Conservation (phyloP, 2,113 vertebrate species). For the Mobula birostris region DNA sequence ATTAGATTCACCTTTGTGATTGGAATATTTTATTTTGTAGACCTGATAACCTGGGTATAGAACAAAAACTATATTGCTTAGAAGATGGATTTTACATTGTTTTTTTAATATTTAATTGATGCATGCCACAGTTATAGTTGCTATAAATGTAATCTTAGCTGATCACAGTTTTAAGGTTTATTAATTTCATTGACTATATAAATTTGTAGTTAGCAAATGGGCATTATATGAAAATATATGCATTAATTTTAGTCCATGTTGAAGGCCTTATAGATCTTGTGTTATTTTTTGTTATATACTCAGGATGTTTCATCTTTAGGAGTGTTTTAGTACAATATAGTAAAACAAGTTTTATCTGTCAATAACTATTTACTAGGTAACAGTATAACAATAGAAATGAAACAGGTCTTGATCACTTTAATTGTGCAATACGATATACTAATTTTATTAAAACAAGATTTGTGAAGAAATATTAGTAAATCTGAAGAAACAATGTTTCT, state of each 20-base stretch:
- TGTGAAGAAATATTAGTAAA: not conserved
- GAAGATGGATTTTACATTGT: constrained; percentile 1
- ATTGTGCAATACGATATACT: constrained; percentile 29
- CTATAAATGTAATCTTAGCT: not conserved
- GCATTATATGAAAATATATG: not conserved
- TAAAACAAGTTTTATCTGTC: constrained; percentile 16
- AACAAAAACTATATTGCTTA: constrained; percentile 22
- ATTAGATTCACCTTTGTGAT: constrained; percentile 19
- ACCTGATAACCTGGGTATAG: constrained; percentile 1
- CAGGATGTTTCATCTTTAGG: constrained; percentile 20
- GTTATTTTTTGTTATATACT: constrained; percentile 21
- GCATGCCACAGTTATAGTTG: not conserved
- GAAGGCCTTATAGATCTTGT: not conserved
- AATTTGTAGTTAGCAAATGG: not conserved
- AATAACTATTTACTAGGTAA: constrained; percentile 19
- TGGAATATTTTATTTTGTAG: not conserved
- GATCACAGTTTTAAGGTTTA: not conserved
- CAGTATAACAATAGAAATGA: constrained; percentile 24
- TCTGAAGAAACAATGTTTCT: constrained; percentile 12
- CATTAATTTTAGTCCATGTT: not conserved
- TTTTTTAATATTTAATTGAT: constrained; percentile 20
- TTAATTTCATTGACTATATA: constrained; percentile 19
- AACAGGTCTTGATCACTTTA: constrained; percentile 26
- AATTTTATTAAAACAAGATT: constrained; percentile 29
- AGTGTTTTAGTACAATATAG: not conserved